Evolutionary conservation across 2,113 vertebrate species (phyloP).

Genomic region (Vombatus ursinus): DNA sequence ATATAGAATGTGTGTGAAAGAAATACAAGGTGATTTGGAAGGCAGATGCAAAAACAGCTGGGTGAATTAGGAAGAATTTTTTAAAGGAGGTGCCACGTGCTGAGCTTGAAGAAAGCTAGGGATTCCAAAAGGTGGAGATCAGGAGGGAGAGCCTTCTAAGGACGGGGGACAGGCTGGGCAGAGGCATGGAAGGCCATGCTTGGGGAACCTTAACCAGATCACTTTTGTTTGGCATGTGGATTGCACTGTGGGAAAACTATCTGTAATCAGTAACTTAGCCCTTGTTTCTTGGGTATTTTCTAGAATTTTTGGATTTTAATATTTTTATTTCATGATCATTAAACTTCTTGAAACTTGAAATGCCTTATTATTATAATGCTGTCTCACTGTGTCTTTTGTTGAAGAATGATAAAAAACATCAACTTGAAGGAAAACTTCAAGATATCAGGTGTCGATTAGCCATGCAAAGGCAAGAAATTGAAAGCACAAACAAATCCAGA

Average conservation of each 20-base stretch:
- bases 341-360: not conserved
- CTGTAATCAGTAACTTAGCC: not conserved
- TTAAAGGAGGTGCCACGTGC: not conserved
- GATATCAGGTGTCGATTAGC: conserved; percentile 94
- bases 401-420: conserved; percentile 96
- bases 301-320: not conserved
- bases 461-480: conserved; percentile 94
- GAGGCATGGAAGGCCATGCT: not conserved
- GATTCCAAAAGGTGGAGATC: not conserved
- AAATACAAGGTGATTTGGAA: not conserved
- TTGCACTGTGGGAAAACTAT: not conserved
- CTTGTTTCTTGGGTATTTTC: not conserved
- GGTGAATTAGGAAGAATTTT: not conserved
- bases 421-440: conserved; percentile 97
- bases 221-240: not conserved
- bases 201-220: not conserved
- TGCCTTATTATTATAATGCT: not conserved
- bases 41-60: not conserved
- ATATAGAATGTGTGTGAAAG: not conserved
- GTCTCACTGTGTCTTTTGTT: conserved; percentile 37
- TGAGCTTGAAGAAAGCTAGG: not conserved
- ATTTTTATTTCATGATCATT: not conserved
- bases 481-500: conserved; percentile 96
- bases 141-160: not conserved
- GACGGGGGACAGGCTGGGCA: not conserved